Evolutionary conservation across 2,888 invertebrate genomes (phyloP).

Genomic region (Ditylenchus weischeri): DNA sequence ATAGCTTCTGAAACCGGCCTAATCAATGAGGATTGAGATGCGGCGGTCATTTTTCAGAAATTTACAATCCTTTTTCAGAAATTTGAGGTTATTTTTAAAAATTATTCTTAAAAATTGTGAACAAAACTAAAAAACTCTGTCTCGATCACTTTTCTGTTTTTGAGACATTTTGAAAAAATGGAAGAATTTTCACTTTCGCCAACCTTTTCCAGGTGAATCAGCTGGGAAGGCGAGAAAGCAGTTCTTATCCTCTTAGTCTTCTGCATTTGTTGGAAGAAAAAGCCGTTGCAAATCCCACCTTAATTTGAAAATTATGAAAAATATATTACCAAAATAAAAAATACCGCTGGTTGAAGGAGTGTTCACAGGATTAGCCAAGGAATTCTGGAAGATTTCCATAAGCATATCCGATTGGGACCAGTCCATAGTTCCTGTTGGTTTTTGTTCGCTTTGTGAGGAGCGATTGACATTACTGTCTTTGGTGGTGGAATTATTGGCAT

Average conservation of each 20-base stretch:
- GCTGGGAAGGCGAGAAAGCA: slow-evolving; percentile 21
- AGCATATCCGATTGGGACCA: slow-evolving; percentile 4
- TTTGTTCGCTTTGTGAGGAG: background rate
- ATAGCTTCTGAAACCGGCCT: too few species aligned
- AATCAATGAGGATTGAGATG: too few species aligned
- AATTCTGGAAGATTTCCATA: slow-evolving; percentile 4
- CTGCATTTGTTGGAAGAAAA: slow-evolving; percentile 29
- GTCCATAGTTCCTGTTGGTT: background rate
- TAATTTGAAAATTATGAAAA: background rate
- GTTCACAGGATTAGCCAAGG: background rate
- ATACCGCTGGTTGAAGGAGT: slow-evolving; percentile 2
- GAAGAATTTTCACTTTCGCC: background rate
- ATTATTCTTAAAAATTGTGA: too few species aligned
- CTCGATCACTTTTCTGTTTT: too few species aligned
- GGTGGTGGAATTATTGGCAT: too few species aligned
- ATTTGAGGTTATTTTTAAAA: too few species aligned
- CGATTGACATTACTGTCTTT: too few species aligned
- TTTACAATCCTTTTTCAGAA: too few species aligned
- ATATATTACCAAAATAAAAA: too few species aligned
- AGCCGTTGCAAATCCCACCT: slow-evolving; percentile 9
- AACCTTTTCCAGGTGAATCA: slow-evolving; percentile 19
- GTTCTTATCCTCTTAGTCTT: slow-evolving; percentile 26
- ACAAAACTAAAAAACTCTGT: too few species aligned
- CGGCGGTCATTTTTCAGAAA: too few species aligned
- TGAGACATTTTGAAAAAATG: too few species aligned